A percentile compares a stretch with the other conserved stretches of the same genome.
Conservation (phyloP, 2,113 vertebrate species). For the Pteronura brasiliensis region DNA sequence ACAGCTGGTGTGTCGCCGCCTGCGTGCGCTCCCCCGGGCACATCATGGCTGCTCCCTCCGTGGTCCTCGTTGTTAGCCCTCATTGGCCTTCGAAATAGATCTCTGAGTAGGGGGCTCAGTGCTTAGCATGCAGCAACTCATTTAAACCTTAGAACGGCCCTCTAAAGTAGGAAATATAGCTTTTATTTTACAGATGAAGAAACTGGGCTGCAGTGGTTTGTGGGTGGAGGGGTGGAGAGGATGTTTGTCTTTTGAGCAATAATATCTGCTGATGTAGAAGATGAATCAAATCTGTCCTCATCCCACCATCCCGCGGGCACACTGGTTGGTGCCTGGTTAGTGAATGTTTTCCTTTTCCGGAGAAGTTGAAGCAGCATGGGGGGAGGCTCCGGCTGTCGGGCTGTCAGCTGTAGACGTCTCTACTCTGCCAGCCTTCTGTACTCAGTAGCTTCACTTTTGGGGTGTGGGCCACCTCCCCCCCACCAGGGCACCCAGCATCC, state of each 20-base stretch:
- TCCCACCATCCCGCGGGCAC: too few relatives aligned
- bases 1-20: background rate
- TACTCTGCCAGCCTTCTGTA: too few relatives aligned
- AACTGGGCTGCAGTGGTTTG: background rate
- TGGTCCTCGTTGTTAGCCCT: background rate
- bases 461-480: background rate
- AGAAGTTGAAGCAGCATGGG: background rate
- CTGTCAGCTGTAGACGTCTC: background rate
- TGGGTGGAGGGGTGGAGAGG: background rate
- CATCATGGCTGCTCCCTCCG: rapidly evolving
- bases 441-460: too few relatives aligned
- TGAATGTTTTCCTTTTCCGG: background rate
- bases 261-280: background rate
- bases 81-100: background rate
- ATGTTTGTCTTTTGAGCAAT: background rate
- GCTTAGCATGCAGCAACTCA: background rate
- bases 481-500: too few relatives aligned
- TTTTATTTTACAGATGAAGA: background rate
- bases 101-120: background rate
- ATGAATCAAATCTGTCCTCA: background rate
- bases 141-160: background rate
- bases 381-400: too few relatives aligned
- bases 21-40: rapidly evolving
- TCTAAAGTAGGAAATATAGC: background rate
- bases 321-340: background rate